Evolutionary conservation across 1,140 invertebrate species (phyloP).

Genomic region (Hylaeus volcanicus): DNA sequence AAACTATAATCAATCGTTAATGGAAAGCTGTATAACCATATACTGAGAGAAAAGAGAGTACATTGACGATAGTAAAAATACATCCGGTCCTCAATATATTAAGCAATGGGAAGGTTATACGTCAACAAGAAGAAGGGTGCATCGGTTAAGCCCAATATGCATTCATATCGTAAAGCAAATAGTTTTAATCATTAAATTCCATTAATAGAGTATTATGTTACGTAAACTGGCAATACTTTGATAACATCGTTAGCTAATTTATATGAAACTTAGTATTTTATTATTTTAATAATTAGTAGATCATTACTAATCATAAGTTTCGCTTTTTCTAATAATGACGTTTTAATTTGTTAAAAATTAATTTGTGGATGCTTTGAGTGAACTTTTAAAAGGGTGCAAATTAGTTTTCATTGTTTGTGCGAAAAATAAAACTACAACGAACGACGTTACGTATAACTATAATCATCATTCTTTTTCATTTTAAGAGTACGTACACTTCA

Average conservation of each 20-base stretch:
- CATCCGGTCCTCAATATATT: slow-evolving; percentile 36
- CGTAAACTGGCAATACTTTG: no score
- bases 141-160: not conserved
- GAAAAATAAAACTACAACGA: not conserved
- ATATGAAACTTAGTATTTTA: no score
- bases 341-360: no score
- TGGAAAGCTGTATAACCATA: not conserved
- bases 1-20: not conserved
- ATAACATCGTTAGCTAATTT: not conserved
- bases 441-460: not conserved
- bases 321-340: no score
- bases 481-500: no score
- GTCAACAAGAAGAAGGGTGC: slow-evolving; percentile 28
- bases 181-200: not conserved
- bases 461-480: no score
- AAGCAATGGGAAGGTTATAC: slow-evolving; percentile 10
- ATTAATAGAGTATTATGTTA: not conserved
- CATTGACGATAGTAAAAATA: slow-evolving; percentile 13
- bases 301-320: no score
- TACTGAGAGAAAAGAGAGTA: not conserved
- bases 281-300: no score
- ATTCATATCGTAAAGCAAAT: not conserved
- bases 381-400: no score
- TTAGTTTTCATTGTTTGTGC: no score
- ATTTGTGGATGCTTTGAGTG: no score